Evolutionary conservation across 2,888 invertebrate species (phyloP), one percentile per base, ranked within the genome.

Genomic region (Mythimna lalbum): DNA sequence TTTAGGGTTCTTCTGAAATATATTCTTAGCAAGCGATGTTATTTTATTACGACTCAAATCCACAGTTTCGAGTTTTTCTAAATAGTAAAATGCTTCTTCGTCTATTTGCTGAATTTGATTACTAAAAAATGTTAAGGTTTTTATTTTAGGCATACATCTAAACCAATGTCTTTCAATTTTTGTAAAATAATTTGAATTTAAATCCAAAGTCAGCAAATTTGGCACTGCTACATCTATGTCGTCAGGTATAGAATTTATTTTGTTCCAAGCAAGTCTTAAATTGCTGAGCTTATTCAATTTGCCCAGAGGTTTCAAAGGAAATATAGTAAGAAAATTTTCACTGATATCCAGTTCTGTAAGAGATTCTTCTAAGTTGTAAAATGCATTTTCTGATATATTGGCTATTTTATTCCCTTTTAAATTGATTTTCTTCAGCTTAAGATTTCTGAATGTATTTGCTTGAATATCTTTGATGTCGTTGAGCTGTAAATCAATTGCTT

Each of bases 11-110:
- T 96, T 96, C 83, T 97, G 97, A 92, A 99, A 98, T 39, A 98
- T 97, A 74, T 96, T 96, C 76, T 97, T 96, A 83, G 98, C 97
- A 75, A 99, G 95, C 80, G 96, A 97, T 23, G 98, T 97, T 77
- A 98, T 98, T 93, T 98, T 98, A 92, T 99, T 99, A 91, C 98
- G 98, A 88, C 98, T 98, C 88, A 99, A 96, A 91, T 98, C 98
- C 78, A 99, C 96, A 14, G 98, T 98, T 94, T 98, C 98, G 68
- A 99, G 95, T 85, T 97, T 97, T 66, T 95, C 96, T 77, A 99
- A 94, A 10, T 97, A 97, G 80, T 96, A 95, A 92, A 99, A 99
- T 19, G 98, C 97, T 88, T 98, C 97, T 84, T 97, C 97, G 80
- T 98, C 97, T 50, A 99, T 97, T 70, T 96, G 94, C 87, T 98